Evolutionary conservation across 2,797 vertebrate species (phyloP).

Genomic region (Vireo griseus): DNA sequence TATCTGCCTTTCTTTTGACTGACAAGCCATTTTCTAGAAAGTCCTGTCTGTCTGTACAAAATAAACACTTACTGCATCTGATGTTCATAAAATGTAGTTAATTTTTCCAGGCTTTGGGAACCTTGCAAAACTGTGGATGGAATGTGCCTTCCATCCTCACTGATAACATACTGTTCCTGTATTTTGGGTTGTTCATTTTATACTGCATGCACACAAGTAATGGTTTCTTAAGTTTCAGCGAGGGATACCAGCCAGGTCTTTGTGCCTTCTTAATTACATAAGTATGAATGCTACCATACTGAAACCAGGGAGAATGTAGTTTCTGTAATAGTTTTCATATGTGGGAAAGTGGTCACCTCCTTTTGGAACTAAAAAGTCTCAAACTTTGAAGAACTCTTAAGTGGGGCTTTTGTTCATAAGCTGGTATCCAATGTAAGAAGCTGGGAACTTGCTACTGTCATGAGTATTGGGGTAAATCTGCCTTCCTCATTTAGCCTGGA

Average conservation of each 20-base stretch:
- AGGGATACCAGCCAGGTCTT: not conserved
- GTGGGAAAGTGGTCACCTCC: not conserved
- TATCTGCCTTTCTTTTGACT: not conserved
- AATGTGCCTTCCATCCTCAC: not conserved
- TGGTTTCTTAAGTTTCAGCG: accelerated
- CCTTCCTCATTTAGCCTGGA: not conserved
- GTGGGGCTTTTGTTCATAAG: not conserved
- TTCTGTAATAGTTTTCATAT: not conserved
- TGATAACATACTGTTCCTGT: not conserved
- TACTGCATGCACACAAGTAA: accelerated
- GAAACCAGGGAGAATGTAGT: not conserved
- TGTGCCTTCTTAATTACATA: not conserved
- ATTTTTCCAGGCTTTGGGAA: not conserved
- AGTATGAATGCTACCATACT: not conserved
- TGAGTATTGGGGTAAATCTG: not conserved
- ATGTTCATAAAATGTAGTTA: not conserved
- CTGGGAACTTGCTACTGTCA: not conserved
- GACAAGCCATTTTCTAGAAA: not conserved
- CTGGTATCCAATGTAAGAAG: not conserved
- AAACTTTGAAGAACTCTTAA: not conserved
- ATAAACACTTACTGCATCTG: not conserved
- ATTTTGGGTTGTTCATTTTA: not conserved
- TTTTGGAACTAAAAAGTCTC: not conserved
- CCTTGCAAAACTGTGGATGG: not conserved
- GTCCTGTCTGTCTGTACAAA: not conserved